These are phyloP conservation scores for Gambusia affinis DNA, from an alignment of 2,113 vertebrate species.

Conservation along the genomic window DNA sequence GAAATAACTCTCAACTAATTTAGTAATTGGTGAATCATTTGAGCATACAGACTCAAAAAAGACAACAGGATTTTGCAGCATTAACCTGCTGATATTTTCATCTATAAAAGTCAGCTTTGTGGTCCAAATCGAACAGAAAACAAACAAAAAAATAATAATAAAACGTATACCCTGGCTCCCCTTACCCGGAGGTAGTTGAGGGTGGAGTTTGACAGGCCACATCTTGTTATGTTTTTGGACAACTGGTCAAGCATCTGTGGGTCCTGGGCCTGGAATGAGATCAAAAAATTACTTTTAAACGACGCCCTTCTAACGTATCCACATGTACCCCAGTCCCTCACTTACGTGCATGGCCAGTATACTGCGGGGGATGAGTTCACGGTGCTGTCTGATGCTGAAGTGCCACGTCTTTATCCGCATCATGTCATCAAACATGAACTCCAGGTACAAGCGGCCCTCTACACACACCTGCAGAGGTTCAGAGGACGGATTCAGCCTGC, in stretches of 20 bases:
- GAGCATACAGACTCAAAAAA: too few species aligned
- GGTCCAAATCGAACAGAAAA: too few species aligned
- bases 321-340: conserved; percentile 21
- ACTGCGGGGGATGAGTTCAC: conserved; percentile 97
- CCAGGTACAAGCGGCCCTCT: conserved; percentile 95
- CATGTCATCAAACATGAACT: conserved; percentile 99
- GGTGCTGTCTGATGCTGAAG: conserved; percentile 98
- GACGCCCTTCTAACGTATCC: accelerated
- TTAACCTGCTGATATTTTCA: too few species aligned
- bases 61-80: too few species aligned
- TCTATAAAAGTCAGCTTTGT: too few species aligned
- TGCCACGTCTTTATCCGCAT: conserved; percentile 99
- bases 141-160: too few species aligned
- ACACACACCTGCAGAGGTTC: conserved; percentile 88
- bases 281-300: background rate
- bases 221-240: conserved; percentile 99
- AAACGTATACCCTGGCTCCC: background rate
- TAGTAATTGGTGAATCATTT: too few species aligned
- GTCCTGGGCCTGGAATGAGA: conserved; percentile 88
- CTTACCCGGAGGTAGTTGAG: conserved; percentile 99
- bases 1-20: too few species aligned
- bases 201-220: conserved; percentile 98
- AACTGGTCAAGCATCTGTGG: conserved; percentile 99
- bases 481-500: conserved; percentile 5
- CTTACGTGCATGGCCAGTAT: conserved; percentile 98